Percentiles rank a stretch among this genome's conserved stretches.
phyloP scores from a whole-genome alignment of 53 echinoderm and acorn worm species.

The Luidia sarsii region DNA sequence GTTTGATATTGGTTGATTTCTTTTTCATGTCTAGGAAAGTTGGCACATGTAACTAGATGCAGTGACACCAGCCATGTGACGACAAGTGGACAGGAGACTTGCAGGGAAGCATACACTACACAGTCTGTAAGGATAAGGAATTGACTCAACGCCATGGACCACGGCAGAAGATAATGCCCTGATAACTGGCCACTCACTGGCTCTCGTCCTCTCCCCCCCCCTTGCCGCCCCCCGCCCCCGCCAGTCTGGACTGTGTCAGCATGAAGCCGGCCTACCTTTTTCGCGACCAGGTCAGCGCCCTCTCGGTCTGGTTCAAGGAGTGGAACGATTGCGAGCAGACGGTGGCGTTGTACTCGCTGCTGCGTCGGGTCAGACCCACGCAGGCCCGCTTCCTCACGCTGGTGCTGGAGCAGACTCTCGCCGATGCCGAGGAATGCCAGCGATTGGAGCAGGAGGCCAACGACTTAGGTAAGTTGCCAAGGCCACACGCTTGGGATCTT shows the following conservation, averaged over 20 bases:
- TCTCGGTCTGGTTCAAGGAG: slow-evolving; percentile 92
- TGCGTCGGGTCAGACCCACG: slow-evolving; percentile 82
- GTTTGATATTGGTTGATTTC: no score
- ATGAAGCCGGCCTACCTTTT: slow-evolving; percentile 95
- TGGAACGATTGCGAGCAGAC: slow-evolving; percentile 99
- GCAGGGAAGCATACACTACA: no score
- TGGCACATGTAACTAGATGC: no score
- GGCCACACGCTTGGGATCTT: no score
- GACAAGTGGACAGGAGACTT: no score
- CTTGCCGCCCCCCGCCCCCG: no score
- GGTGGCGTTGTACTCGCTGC: slow-evolving; percentile 87
- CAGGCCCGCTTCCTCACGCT: slow-evolving; percentile 89
- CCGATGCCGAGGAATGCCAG: slow-evolving; percentile 77
- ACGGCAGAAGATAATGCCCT: background rate
- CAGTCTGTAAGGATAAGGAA: no score
- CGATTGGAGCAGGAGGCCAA: slow-evolving; percentile 88
- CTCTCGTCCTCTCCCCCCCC: no score
- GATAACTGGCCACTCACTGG: no score
- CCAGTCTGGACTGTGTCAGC: background rate
- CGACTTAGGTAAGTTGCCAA: slow-evolving; percentile 87
- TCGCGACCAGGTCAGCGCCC: slow-evolving; percentile 88
- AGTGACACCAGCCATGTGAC: no score
- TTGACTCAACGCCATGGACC: slow-evolving; percentile 20
- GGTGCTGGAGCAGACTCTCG: slow-evolving; percentile 88
- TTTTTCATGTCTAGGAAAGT: no score